Evolutionary conservation across 1,140 invertebrate species (phyloP).

Genomic region (Leptopilina boulardi): DNA sequence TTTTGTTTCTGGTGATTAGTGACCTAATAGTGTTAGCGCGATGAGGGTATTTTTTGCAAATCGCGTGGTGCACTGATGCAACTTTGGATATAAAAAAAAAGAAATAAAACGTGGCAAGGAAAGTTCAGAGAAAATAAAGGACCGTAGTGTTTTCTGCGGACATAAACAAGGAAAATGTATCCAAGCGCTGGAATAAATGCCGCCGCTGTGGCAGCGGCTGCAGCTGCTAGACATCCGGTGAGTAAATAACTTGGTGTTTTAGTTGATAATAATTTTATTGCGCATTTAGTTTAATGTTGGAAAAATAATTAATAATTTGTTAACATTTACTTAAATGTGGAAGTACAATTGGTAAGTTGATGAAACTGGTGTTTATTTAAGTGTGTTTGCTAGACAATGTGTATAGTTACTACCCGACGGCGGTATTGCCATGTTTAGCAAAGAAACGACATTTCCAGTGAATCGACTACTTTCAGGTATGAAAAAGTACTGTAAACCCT

Average conservation of each 20-base stretch:
- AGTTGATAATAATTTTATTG: too few species aligned
- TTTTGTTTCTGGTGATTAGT: neutral
- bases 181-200: conserved; percentile 80
- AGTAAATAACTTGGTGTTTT: too few species aligned
- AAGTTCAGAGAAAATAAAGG: conserved; percentile 38
- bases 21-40: conserved; percentile 45
- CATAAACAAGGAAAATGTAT: conserved; percentile 75
- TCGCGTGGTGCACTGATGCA: conserved; percentile 47
- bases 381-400: conserved; percentile 33
- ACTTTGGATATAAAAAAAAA: conserved; percentile 17
- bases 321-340: conserved; percentile 46
- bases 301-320: conserved; percentile 43
- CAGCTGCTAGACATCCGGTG: conserved; percentile 79
- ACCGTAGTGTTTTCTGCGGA: conserved; percentile 53
- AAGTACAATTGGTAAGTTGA: conserved; percentile 3
- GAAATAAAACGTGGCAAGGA: conserved; percentile 10
- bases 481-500: too few species aligned
- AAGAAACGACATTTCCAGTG: neutral
- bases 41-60: conserved; percentile 46
- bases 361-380: neutral
- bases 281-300: conserved; percentile 51
- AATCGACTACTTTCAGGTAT: neutral
- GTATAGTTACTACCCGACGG: conserved; percentile 29
- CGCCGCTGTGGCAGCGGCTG: conserved; percentile 78
- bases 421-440: too few species aligned